Evolutionary conservation across 2,113 vertebrate genomes (phyloP).

Genomic region (Heterotilapia buettikoferi): DNA sequence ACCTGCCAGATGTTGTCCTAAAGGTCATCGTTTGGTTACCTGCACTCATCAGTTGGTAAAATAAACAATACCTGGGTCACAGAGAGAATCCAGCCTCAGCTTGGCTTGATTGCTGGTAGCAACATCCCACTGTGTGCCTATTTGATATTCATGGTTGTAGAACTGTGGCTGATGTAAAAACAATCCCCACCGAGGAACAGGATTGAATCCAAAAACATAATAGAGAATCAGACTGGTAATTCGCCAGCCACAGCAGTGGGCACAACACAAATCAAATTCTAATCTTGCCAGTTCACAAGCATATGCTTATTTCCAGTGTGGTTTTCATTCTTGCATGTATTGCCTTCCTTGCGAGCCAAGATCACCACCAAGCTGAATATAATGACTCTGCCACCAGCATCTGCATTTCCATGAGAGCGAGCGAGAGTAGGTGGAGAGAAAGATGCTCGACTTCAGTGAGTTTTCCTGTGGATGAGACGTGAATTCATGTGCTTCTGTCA

Average conservation of each 20-base stretch:
- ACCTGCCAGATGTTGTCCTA: background rate
- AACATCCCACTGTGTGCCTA: background rate
- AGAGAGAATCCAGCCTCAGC: background rate
- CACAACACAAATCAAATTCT: conserved; percentile 19
- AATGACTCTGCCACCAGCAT: background rate
- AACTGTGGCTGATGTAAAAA: background rate
- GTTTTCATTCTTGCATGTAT: background rate
- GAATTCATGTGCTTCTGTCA: background rate
- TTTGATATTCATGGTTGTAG: conserved; percentile 21
- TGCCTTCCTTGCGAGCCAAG: background rate
- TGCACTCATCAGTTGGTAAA: background rate
- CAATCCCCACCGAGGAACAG: background rate
- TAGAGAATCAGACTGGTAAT: conserved; percentile 8
- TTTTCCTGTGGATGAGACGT: background rate
- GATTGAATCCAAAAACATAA: conserved; percentile 18
- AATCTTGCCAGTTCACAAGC: background rate
- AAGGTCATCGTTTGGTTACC: background rate
- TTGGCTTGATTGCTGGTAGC: background rate
- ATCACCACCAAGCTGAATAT: background rate
- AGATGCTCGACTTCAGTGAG: background rate
- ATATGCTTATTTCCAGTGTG: background rate
- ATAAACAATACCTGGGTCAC: background rate
- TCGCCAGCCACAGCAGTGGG: background rate
- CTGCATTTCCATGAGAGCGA: conserved; percentile 5
- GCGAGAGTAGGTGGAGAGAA: background rate